Base-by-base conservation (phyloP, 1,140 invertebrate species). In the Bombus picipes region DNA sequence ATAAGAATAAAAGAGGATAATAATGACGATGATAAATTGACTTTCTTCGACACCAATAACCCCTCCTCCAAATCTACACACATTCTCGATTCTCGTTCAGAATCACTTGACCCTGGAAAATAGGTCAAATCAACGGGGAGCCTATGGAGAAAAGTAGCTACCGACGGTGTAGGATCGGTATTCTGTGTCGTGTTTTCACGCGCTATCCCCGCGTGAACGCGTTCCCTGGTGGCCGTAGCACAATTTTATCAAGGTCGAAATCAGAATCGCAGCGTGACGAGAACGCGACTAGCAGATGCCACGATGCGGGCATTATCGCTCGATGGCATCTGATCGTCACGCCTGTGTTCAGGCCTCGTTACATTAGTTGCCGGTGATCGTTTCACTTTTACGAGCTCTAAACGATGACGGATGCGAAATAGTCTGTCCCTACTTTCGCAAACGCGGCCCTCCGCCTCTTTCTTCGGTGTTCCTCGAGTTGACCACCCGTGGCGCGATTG, bases 401-500 rank as follows among this genome's bases (percentile, higher is more conserved):
- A 66, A 32, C 83, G 89, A 90, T 91, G 89, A 91, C 91, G 73
- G 86, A 81, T 81, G 87, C 82, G 74, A 86, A 72, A 70, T 34
- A 71, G 39, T 6, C n/a, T 18, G 78, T 22, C 37, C 28, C 59
- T 37, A 28, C 9, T 53, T n/a, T 9, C 8, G n/a, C 4, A 32
- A 53, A 9, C 59, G 18, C 9, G 13, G n/a, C 43, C 73, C 75
- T 77, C 41, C 28, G 65, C 10, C 18, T 82, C 43, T 41, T 53
- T 78, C 65, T 41, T 80, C 34, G 34, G 47, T 43, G 32, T 39
- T 66, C 70, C 39, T 32, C 68, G 41, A 66, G 73, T n/a, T 74
- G 87, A 87, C 90, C 92, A 89, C 93, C 93, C 90, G 92, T 84
- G 73, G 90, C 73, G 92, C 92, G 89, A 93, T 93, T 92, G 90